Conservation (phyloP, 1,140 invertebrate genomes). For the Helicoverpa armigera region DNA sequence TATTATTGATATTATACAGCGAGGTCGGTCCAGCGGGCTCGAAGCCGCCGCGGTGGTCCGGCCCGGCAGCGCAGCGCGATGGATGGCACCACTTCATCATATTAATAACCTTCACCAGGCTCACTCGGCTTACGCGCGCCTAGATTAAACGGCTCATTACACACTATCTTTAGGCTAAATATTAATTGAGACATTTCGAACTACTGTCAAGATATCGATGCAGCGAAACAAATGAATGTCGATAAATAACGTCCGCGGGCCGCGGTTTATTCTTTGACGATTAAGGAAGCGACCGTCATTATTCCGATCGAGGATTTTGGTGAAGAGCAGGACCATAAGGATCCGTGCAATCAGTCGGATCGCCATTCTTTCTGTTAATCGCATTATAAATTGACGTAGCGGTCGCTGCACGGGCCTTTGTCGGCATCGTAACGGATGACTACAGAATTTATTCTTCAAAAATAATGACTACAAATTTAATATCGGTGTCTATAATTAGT, state of each 20-base stretch:
- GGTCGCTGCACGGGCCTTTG: constrained; percentile 72
- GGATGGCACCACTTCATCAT: constrained; percentile 76
- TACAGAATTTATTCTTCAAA: constrained; percentile 67
- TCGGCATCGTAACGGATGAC: constrained; percentile 73
- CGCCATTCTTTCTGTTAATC: constrained; percentile 82
- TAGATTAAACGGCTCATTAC: constrained; percentile 81
- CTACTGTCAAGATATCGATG: constrained; percentile 71
- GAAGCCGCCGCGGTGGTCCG: constrained; percentile 67
- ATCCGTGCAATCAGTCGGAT: constrained; percentile 74
- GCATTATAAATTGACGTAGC: constrained; percentile 81
- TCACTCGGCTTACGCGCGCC: constrained; percentile 82
- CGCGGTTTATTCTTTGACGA: constrained; percentile 53
- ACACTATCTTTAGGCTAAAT: constrained; percentile 82
- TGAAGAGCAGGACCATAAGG: constrained; percentile 64
- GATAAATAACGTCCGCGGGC: constrained; percentile 68
- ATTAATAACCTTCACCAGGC: constrained; percentile 75
- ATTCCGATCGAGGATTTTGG: constrained; percentile 71
- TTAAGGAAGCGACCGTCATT: constrained; percentile 66
- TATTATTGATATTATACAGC: constrained; percentile 65
- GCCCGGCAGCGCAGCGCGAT: constrained; percentile 62
- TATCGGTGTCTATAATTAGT: constrained; percentile 67
- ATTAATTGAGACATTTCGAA: constrained; percentile 84
- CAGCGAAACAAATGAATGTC: constrained; percentile 67
- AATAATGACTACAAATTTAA: constrained; percentile 69
- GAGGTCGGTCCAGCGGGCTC: constrained; percentile 54